Evolutionary conservation across 2,888 invertebrate species (phyloP).

Genomic region (Cheilosia grossa): DNA sequence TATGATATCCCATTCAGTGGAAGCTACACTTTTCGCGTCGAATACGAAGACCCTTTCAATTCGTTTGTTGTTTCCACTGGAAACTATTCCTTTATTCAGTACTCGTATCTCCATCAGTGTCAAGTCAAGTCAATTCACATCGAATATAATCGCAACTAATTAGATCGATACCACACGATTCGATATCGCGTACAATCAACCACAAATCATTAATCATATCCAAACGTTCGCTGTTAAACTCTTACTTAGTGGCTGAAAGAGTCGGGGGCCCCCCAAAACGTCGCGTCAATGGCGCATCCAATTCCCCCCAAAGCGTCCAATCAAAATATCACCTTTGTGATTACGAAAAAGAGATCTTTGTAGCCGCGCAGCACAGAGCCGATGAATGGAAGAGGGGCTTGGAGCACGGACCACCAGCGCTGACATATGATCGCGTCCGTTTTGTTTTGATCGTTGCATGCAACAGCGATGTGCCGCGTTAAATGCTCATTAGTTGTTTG

Average conservation of each 20-base stretch:
- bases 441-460: slow-evolving; percentile 55
- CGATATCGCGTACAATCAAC: slow-evolving; percentile 45
- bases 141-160: slow-evolving; percentile 60
- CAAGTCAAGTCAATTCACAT: slow-evolving; percentile 39
- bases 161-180: slow-evolving; percentile 62
- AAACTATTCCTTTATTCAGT: slow-evolving; percentile 37
- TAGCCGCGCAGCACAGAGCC: background rate
- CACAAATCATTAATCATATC: slow-evolving; percentile 61
- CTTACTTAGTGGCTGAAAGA: slow-evolving; percentile 35
- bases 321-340: slow-evolving; percentile 65
- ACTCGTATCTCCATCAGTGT: slow-evolving; percentile 34
- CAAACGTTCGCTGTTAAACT: slow-evolving; percentile 46
- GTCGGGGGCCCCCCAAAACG: slow-evolving; percentile 35
- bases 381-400: slow-evolving; percentile 22
- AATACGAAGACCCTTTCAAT: slow-evolving; percentile 12
- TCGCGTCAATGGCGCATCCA: slow-evolving; percentile 53
- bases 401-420: slow-evolving; percentile 57
- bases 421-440: slow-evolving; percentile 57
- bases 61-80: slow-evolving; percentile 19
- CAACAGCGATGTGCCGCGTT: slow-evolving; percentile 59
- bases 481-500: slow-evolving; percentile 56
- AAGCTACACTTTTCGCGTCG: too few species aligned
- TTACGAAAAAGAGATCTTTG: slow-evolving; percentile 50
- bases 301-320: slow-evolving; percentile 52
- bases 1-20: too few species aligned